Conservation (phyloP, 2,797 vertebrate species). For the Sternotherus odoratus region DNA sequence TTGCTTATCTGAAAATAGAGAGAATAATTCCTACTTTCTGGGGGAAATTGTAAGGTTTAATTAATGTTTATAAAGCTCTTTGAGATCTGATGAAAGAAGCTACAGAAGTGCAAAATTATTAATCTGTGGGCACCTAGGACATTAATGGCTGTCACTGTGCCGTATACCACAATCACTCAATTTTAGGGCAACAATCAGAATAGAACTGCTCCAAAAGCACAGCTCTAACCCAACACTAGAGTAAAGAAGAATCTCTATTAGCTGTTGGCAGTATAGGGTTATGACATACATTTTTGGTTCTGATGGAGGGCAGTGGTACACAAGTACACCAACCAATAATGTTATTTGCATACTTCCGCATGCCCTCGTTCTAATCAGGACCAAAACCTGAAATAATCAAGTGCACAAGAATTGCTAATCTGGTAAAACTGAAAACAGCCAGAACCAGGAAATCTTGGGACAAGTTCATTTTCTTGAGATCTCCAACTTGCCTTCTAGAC, state of each 20-base stretch:
- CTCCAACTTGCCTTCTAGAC: not conserved
- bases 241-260: constrained; percentile 15
- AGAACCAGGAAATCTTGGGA: not conserved
- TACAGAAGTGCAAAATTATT: not conserved
- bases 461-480: not conserved
- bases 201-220: not conserved
- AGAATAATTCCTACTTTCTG: not conserved
- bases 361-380: not conserved
- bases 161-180: not conserved
- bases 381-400: not conserved
- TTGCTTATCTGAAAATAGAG: not conserved
- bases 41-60: not conserved
- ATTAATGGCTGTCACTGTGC: not conserved
- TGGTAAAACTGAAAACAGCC: not conserved
- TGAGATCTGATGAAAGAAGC: not conserved
- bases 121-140: not conserved
- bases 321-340: not conserved
- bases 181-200: not conserved
- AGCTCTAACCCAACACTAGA: not conserved
- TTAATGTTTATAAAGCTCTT: not conserved
- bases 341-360: not conserved
- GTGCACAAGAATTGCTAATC: not conserved
- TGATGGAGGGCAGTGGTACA: not conserved
- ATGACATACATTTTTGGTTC: not conserved
- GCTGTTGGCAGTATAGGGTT: not conserved